Evolutionary conservation across 37 sponge, comb jelly and placozoan species (phyloP), one percentile per base, ranked within the genome.

Genomic region (Diacarnus erythraeanus): DNA sequence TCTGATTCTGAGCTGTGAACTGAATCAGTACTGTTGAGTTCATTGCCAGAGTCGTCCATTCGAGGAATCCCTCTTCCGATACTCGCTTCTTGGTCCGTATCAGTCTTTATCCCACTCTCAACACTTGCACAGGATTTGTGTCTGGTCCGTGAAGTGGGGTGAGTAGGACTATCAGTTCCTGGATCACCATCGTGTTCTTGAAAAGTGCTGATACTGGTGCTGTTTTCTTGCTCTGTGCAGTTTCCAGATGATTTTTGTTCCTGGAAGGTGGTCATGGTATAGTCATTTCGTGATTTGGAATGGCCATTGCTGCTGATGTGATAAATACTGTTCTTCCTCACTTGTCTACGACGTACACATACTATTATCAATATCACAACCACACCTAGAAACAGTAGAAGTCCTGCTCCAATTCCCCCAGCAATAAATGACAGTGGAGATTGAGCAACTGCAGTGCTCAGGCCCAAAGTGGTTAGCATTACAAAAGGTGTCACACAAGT

Each of bases 81-180:
- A 34, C 76, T 64, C 18, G 25, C n/a, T 20, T 80, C 84, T 31
- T 58, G 54, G 29, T 89, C 90, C 2, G 81, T 89, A 42, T 67
- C 81, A 23, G 84, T 84, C 27, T 80, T 71, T 37, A 89, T 86
- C 22, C 90, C 90, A 70, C 85, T 89, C 72, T 89, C 90, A 22
- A 61, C 80, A 65, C 84, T 89, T 0, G 64, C 70, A 57, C 69
- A 36, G 37, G 90, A 88, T 71, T 76, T 80, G 1, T 77, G n/a
- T 10, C 82, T 30, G 29, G 57, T 15, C 27, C 65, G 61, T 17
- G 23, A 25, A 2, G n/a, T 36, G 21, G 65, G 76, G 31, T 57
- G 58, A 30, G 26, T 0, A 1, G 58, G 61, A n/a, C 22, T 58
- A 21, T 77, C 72, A 23, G 23, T 61, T 63, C 59, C 72, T 34